A percentile compares a stretch with the other conserved stretches of the same genome.
These are phyloP conservation scores for Leptopilina drosophilae DNA, from an alignment of 2,888 invertebrate species.

Conservation along the genomic window DNA sequence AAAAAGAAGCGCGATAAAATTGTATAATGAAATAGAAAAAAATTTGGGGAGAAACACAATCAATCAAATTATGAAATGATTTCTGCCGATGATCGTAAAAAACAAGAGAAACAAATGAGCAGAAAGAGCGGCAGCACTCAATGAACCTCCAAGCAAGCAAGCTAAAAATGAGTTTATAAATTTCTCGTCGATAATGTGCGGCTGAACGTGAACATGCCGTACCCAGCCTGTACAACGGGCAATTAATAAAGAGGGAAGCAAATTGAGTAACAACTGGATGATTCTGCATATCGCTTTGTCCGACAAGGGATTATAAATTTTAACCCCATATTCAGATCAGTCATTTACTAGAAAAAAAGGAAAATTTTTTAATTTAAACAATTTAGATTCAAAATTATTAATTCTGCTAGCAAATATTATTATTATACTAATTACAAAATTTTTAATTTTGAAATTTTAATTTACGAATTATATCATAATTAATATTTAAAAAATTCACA, in stretches of 20 bases:
- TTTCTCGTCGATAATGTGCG: slow-evolving; percentile 40
- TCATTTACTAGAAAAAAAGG: neutral
- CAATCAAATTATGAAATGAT: slow-evolving; percentile 35
- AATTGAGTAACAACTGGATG: slow-evolving; percentile 31
- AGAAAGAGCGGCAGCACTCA: neutral
- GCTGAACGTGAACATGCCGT: slow-evolving; percentile 13
- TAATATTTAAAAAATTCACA: too few species aligned
- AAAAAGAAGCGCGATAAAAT: slow-evolving; percentile 4
- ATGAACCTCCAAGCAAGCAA: slow-evolving; percentile 5
- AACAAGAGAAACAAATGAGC: slow-evolving; percentile 39
- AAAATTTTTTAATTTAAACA: too few species aligned
- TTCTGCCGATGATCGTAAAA: slow-evolving; percentile 6
- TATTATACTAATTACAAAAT: too few species aligned
- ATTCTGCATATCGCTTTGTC: slow-evolving; percentile 32
- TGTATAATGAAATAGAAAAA: neutral
- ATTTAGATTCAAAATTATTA: too few species aligned
- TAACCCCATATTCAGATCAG: neutral
- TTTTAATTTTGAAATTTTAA: too few species aligned
- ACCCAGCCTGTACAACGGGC: slow-evolving; percentile 34
- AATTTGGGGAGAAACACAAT: slow-evolving; percentile 6
- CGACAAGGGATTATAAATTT: slow-evolving; percentile 31
- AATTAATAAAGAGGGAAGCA: slow-evolving; percentile 40
- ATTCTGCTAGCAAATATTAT: too few species aligned
- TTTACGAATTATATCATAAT: too few species aligned
- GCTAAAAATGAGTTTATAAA: slow-evolving; percentile 51